Evolutionary conservation across 2,797 vertebrate species (phyloP), one percentile per base, ranked within the genome.

Genomic region (Triplophysa bombifrons): DNA sequence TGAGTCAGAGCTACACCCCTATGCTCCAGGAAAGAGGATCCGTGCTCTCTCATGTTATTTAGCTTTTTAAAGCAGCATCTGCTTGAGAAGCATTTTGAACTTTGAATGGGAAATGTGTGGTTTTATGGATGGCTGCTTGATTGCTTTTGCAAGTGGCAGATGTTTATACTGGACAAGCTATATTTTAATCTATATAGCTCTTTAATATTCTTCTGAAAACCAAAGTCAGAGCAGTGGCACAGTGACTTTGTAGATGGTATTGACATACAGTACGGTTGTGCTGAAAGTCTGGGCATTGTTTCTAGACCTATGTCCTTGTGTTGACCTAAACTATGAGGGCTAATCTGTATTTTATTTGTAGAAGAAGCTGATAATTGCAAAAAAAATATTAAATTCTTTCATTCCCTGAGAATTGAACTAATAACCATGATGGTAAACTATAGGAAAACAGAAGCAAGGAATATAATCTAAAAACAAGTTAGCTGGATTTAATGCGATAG

Each of bases 71-170:
- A 0, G 65, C 46, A 66, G 51, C 69, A 79, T 79, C 60, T 72
- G 77, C 60, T 79, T 56, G 30, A 72, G 60, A 12, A 78, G 61
- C 17, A 41, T 38, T 72, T 79, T 72, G 61, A 65, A 63, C 61
- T 79, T 72, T 65, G 61, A 60, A 72, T 65, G 50, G 17, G 46
- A 46, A 70, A 51, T 78, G 27, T 58, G 60, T 56, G 48, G 68
- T 60, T 72, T 79, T 46, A 46, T 58, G 51, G 77, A 65, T 61
- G 63, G 17, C 61, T 44, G 10, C 56, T 38, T 71, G 68, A 69
- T 72, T 79, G 76, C 56, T 79, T 71, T 56, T 51, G 34, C 56
- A 53, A 55, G 68, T 41, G 48, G 48, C 30, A 55, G 56, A 63
- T 72, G 38, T 34, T 72, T 72, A 12, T 30, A 5, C n/a, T 27